Conservation (phyloP, 2,888 invertebrate genomes). For the Trachelus troglodyta region DNA sequence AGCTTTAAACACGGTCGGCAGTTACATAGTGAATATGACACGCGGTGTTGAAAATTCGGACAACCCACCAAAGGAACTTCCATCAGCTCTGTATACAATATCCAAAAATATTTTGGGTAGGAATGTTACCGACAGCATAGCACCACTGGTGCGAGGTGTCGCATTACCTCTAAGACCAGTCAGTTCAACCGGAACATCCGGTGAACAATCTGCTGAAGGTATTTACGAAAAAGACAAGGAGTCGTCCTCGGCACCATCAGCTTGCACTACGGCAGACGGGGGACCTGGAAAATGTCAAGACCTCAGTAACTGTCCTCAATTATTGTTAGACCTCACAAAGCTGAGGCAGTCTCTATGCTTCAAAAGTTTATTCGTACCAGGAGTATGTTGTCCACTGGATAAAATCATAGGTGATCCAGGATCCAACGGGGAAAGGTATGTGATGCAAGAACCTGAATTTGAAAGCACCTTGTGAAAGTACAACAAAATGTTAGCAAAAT, state of each 20-base stretch:
- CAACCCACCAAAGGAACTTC: slow-evolving; percentile 70
- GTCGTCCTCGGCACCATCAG: slow-evolving; percentile 67
- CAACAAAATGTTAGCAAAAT: too few species aligned
- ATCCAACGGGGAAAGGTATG: slow-evolving; percentile 26
- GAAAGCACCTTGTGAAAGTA: too few species aligned
- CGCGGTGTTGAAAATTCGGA: slow-evolving; percentile 62
- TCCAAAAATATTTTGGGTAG: slow-evolving; percentile 83
- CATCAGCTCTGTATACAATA: slow-evolving; percentile 81
- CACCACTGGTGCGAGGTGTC: slow-evolving; percentile 75
- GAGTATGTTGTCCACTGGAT: slow-evolving; percentile 85
- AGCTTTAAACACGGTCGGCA: slow-evolving; percentile 87
- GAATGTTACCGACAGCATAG: slow-evolving; percentile 85
- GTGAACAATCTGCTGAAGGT: slow-evolving; percentile 62
- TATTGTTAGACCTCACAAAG: slow-evolving; percentile 83
- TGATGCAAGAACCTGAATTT: too few species aligned
- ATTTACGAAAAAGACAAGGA: slow-evolving; percentile 65
- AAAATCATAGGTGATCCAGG: slow-evolving; percentile 17
- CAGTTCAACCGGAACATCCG: slow-evolving; percentile 20
- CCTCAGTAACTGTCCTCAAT: slow-evolving; percentile 87
- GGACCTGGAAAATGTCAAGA: slow-evolving; percentile 86
- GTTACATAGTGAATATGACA: slow-evolving; percentile 86
- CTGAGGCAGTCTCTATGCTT: slow-evolving; percentile 90
- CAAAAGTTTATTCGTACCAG: slow-evolving; percentile 90
- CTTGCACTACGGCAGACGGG: slow-evolving; percentile 86
- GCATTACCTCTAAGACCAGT: slow-evolving; percentile 57